Conservation (phyloP, 2,113 vertebrate genomes). For the Myodes glareolus region DNA sequence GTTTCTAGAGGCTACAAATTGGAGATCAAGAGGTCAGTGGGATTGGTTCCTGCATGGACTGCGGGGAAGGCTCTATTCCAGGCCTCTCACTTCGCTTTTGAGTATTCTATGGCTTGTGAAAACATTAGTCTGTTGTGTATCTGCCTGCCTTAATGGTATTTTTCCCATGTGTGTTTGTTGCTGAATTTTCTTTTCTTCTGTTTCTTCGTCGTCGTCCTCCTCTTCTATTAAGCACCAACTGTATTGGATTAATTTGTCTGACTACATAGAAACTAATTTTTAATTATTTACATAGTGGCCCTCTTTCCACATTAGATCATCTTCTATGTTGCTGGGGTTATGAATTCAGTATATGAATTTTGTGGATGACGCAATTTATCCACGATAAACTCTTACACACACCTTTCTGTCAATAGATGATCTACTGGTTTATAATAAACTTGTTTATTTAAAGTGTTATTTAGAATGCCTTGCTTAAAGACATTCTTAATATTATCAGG, state of each 20-base stretch:
- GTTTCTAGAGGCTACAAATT: not conserved
- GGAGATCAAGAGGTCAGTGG: not conserved
- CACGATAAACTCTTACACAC: not conserved
- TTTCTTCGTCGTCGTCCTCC: not conserved
- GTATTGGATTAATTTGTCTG: not conserved
- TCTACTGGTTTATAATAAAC: constrained; percentile 22
- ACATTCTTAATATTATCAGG: not conserved
- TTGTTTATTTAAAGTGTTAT: constrained; percentile 22
- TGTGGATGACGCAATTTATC: not conserved
- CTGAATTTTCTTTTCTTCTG: not conserved
- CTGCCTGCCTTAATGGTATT: not conserved
- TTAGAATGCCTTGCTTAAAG: constrained; percentile 16
- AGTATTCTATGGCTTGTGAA: not conserved
- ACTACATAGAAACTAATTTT: not conserved
- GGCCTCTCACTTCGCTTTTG: not conserved
- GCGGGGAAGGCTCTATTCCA: no score
- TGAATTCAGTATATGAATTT: not conserved
- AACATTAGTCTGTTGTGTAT: not conserved
- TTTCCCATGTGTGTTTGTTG: not conserved
- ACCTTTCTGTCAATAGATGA: not conserved
- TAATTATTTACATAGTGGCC: not conserved
- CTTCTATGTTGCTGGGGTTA: not conserved
- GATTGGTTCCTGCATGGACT: not conserved
- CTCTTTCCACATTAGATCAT: not conserved
- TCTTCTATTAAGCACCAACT: not conserved